A percentile compares a stretch with the other conserved stretches of the same genome.
These are phyloP conservation scores for Embiotoca jacksoni DNA, from an alignment of 2,113 vertebrate species.

Conservation along the genomic window DNA sequence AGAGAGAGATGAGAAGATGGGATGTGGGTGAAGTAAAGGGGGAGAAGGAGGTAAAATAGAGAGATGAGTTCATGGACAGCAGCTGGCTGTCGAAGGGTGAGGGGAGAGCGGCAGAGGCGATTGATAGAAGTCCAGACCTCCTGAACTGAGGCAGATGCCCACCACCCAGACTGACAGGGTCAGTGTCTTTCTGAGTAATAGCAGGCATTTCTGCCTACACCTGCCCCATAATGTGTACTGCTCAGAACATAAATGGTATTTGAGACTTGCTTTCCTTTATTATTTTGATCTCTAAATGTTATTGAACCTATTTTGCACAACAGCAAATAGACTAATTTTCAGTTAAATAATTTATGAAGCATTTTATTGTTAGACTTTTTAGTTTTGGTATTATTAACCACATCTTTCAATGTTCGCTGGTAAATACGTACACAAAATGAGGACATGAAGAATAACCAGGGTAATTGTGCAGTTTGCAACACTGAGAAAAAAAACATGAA, in stretches of 20 bases:
- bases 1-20: not conserved
- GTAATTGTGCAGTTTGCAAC: not conserved
- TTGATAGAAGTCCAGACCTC: conserved; percentile 3
- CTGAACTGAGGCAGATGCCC: conserved; percentile 5
- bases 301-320: too few species aligned
- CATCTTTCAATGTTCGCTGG: not conserved
- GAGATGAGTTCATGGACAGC: conserved; percentile 36
- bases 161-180: not conserved
- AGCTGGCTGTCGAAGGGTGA: conserved; percentile 37
- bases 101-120: not conserved
- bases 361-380: too few species aligned
- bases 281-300: too few species aligned
- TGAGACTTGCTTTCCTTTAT: too few species aligned
- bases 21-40: not conserved
- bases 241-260: too few species aligned
- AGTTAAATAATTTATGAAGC: too few species aligned
- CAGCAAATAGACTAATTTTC: too few species aligned
- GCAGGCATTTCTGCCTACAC: not conserved
- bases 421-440: not conserved
- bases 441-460: not conserved
- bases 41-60: conserved; percentile 5
- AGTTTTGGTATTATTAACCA: too few species aligned
- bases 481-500: not conserved
- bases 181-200: not conserved
- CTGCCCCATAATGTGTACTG: not conserved